Evolutionary conservation across 2,113 vertebrate genomes (phyloP).

Genomic region (Casuarius casuarius): DNA sequence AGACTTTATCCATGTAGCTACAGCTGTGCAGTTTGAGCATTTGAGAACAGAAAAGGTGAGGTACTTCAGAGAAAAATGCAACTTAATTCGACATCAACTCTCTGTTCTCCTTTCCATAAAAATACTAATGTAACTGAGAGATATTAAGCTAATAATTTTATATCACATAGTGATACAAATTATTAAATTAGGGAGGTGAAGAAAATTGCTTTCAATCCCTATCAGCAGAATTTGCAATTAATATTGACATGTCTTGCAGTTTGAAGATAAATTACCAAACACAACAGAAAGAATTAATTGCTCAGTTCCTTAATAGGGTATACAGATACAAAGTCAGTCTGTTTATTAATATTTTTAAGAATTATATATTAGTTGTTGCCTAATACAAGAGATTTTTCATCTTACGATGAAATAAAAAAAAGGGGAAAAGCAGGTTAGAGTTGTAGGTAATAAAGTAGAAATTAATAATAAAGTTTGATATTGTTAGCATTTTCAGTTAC

Average conservation of each 20-base stretch:
- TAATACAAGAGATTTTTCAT: neutral
- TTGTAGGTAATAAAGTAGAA: neutral
- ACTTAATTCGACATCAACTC: neutral
- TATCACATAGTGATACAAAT: neutral
- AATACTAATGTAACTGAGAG: neutral
- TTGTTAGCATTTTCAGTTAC: neutral
- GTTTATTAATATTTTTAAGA: neutral
- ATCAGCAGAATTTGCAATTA: neutral
- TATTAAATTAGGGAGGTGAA: neutral
- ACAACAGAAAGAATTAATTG: conserved; percentile 33
- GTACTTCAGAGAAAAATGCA: neutral
- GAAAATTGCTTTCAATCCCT: neutral
- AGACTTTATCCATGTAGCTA: neutral
- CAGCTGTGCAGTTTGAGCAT: neutral
- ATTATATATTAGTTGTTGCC: neutral
- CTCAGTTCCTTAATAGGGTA: conserved; percentile 9
- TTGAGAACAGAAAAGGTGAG: neutral
- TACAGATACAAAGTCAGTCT: neutral
- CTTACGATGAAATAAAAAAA: neutral
- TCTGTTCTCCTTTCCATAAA: neutral
- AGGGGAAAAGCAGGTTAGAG: neutral
- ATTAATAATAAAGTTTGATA: neutral
- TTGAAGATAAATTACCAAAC: neutral
- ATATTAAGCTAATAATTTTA: neutral
- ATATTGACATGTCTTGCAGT: neutral